Evolutionary conservation across 2,113 vertebrate genomes (phyloP), one percentile per base, ranked within the genome.

Genomic region (Ammodytes dubius): DNA sequence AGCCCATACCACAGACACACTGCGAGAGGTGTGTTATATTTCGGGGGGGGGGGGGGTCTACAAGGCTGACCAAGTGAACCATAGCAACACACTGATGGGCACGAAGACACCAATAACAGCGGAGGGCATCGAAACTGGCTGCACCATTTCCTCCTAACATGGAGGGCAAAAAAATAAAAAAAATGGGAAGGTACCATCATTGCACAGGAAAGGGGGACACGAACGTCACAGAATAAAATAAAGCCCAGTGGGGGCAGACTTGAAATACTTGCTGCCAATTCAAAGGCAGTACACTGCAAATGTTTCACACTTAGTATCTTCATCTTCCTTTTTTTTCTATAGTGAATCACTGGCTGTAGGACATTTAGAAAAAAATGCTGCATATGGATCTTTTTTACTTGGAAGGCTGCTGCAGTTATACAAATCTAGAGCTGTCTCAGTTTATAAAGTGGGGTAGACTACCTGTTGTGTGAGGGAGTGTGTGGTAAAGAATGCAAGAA

Each of bases 21-120:
- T 27, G 56, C 1, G 14, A 77, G 52, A 37, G 13, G 60, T 59
- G 53, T 37, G 15, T 45, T 27, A 27, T 27, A 27, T 17, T 40
- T 43, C 40, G n/a, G 52, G 19, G 59, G 43, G 54, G 43, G 67
- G 66, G 35, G 27, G 49, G 40, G 56, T 13, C n/a, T 65, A 63
- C 40, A 74, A 27, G 52, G 81, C 83, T 77, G 65, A 84, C 67
- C 75, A 87, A 88, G 60, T 61, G 72, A 88, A 92, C 89, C 90
- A 93, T 89, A 86, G 82, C 89, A 90, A 85, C 81, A 89, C 87
- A 84, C 70, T 78, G 81, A 92, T 79, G 72, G 86, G 70, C 79
- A 89, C 81, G 74, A 67, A 91, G 83, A 87, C 84, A 80, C 85
- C 79, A 85, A 81, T 82, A 88, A 89, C 74, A 91, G 77, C 27